Conservation (phyloP, 2,113 vertebrate genomes). For the Cavia aperea region DNA sequence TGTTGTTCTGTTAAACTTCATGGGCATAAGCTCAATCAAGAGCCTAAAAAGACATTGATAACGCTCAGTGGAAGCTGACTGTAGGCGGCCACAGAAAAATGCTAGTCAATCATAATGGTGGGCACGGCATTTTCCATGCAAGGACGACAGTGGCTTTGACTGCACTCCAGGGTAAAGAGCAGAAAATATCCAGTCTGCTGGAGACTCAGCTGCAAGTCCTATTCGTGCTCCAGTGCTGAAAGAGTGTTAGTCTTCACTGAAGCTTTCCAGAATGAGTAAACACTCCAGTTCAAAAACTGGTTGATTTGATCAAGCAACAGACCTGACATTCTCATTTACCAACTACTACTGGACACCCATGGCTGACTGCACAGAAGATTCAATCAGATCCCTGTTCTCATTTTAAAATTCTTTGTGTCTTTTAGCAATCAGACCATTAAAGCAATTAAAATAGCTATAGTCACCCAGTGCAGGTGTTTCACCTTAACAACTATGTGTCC, state of each 20-base stretch:
- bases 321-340: conserved; percentile 2
- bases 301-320: conserved; percentile 11
- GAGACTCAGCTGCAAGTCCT: background rate
- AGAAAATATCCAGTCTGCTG: conserved; percentile 24
- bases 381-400: background rate
- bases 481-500: background rate
- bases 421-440: background rate
- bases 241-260: background rate
- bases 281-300: conserved; percentile 13
- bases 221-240: background rate
- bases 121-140: background rate
- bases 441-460: background rate
- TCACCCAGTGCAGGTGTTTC: background rate
- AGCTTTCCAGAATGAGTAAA: background rate
- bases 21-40: background rate
- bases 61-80: conserved; percentile 30
- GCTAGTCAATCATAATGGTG: background rate
- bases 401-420: background rate
- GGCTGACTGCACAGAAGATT: background rate
- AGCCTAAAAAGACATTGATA: conserved; percentile 31
- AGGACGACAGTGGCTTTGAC: background rate
- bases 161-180: conserved; percentile 31
- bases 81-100: background rate
- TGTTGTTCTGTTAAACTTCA: conserved; percentile 34
- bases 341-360: background rate